Conservation (phyloP, 2,888 invertebrate genomes). For the Reticulitermes lucifugus region DNA sequence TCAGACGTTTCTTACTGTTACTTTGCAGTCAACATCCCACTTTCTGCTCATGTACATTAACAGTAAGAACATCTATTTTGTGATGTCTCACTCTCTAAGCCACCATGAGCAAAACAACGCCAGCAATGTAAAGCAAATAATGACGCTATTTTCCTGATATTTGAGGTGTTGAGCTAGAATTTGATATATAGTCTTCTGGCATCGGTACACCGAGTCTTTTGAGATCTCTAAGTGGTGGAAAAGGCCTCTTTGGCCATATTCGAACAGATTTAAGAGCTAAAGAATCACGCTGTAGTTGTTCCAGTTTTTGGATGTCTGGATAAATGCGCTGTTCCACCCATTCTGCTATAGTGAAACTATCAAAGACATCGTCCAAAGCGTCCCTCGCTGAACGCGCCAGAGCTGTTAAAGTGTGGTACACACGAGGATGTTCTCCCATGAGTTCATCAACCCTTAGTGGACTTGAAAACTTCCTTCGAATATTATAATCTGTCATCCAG, state of each 20-base stretch:
- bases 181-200: constrained; percentile 45
- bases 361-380: constrained; percentile 70
- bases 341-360: constrained; percentile 71
- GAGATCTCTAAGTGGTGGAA: constrained; percentile 66
- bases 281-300: constrained; percentile 68
- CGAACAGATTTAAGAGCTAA: constrained; percentile 66
- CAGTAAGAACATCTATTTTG: neutral
- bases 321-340: constrained; percentile 77
- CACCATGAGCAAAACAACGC: constrained; percentile 8
- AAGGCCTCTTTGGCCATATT: constrained; percentile 72
- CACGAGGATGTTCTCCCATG: constrained; percentile 67
- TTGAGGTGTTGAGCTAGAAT: constrained; percentile 18
- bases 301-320: constrained; percentile 66
- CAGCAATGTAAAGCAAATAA: neutral
- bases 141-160: constrained; percentile 33
- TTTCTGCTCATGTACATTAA: no score
- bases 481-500: constrained; percentile 79
- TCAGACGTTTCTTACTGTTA: neutral
- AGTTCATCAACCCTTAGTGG: constrained; percentile 74
- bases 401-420: constrained; percentile 69
- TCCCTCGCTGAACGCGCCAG: constrained; percentile 69
- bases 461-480: constrained; percentile 76
- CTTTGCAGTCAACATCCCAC: neutral
- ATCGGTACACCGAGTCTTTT: constrained; percentile 63
- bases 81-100: neutral